phyloP scores from a whole-genome alignment of 1,140 invertebrate species.

The Tetramorium alpestre region DNA sequence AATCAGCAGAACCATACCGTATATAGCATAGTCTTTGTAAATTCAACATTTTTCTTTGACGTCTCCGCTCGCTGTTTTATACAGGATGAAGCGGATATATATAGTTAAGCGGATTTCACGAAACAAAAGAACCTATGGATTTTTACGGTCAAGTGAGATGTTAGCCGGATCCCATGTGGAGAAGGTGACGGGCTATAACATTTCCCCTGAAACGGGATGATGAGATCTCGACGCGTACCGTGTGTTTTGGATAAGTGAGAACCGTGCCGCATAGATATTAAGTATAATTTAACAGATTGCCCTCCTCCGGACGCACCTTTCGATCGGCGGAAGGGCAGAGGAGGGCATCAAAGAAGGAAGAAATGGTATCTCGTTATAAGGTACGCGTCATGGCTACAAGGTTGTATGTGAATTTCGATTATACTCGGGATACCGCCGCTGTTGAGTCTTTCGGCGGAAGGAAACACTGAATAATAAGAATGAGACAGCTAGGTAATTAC shows the following conservation, averaged over 20 bases:
- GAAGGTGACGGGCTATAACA: not conserved
- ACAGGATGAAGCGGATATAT: not conserved
- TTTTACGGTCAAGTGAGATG: constrained; percentile 60
- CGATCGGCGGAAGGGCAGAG: not conserved
- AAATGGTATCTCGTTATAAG: not conserved
- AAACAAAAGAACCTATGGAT: constrained; percentile 66
- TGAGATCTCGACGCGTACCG: constrained; percentile 68
- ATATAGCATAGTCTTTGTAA: not conserved
- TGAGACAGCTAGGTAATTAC: constrained; percentile 46
- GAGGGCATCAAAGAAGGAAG: not conserved
- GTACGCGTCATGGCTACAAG: not conserved
- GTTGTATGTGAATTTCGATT: constrained; percentile 14
- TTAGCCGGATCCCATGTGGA: constrained; percentile 41
- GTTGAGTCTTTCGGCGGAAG: constrained; percentile 9
- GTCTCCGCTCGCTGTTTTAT: constrained; percentile 35
- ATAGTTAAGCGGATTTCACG: constrained; percentile 69
- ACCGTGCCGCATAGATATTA: constrained; percentile 73
- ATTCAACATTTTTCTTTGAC: constrained; percentile 65
- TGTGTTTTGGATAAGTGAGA: constrained; percentile 76
- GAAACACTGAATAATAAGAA: constrained; percentile 62
- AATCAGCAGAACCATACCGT: constrained; percentile 10
- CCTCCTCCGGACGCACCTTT: constrained; percentile 8
- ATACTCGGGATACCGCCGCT: constrained; percentile 18
- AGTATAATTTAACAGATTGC: constrained; percentile 73
- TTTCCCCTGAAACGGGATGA: constrained; percentile 56